Evolutionary conservation across 2,113 vertebrate genomes (phyloP).

Genomic region (Ictidomys tridecemlineatus): DNA sequence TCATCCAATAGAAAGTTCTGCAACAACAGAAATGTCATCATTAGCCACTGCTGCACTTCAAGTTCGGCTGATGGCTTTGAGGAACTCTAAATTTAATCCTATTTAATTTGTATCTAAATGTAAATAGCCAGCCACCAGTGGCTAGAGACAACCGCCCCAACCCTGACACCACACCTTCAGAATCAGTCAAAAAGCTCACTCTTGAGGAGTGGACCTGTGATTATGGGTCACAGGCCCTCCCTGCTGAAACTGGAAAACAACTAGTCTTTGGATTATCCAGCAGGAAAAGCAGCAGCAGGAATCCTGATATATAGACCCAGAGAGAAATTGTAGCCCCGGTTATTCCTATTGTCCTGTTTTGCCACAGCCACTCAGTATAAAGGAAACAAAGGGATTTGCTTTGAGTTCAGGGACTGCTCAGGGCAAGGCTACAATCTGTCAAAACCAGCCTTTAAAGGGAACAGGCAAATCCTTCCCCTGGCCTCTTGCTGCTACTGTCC

Average conservation of each 20-base stretch:
- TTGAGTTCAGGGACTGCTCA: background rate
- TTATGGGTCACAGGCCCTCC: background rate
- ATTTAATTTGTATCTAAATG: slow-evolving; percentile 40
- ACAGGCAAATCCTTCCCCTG: slow-evolving; percentile 33
- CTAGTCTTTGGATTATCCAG: background rate
- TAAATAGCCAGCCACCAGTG: background rate
- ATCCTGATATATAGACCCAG: background rate
- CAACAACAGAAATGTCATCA: rapidly evolving
- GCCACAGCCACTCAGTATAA: background rate
- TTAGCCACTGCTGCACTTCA: background rate
- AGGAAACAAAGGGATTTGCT: background rate
- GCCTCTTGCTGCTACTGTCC: slow-evolving; percentile 3
- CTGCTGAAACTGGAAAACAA: background rate
- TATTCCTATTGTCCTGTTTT: background rate
- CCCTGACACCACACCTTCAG: background rate
- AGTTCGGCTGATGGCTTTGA: background rate
- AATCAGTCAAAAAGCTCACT: background rate
- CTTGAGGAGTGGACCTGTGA: background rate
- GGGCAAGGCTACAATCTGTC: slow-evolving; percentile 38
- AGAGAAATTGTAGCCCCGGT: background rate
- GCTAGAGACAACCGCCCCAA: background rate
- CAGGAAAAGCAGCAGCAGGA: background rate
- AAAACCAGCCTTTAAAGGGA: slow-evolving; percentile 70
- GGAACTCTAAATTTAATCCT: background rate
- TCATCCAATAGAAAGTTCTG: background rate